phyloP scores from a whole-genome alignment of 2,797 vertebrate genomes.

The Pangasius macronema region DNA sequence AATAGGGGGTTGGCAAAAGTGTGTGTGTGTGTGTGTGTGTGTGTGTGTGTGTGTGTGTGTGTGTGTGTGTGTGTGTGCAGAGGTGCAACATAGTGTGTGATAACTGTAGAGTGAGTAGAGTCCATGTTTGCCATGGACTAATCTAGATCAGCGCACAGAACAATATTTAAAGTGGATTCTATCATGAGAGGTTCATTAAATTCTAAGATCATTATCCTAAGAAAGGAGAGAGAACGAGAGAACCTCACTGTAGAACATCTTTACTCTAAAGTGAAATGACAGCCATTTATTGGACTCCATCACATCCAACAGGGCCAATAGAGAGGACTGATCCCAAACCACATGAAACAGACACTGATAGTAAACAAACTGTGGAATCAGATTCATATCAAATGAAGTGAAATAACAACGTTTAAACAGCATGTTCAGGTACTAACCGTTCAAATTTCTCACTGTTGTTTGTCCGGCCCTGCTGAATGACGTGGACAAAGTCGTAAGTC shows the following conservation, averaged over 20 bases:
- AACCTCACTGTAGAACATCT: not conserved
- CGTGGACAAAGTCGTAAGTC: constrained; percentile 97
- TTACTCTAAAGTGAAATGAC: not conserved
- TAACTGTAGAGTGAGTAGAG: not conserved
- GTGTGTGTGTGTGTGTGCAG: not conserved
- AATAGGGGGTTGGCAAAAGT: not conserved
- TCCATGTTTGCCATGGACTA: not conserved
- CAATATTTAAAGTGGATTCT: not conserved
- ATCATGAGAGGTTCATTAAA: not conserved
- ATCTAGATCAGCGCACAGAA: not conserved
- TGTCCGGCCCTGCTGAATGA: constrained; percentile 94
- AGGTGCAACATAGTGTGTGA: not conserved
- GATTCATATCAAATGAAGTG: not conserved
- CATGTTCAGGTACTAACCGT: constrained; percentile 72
- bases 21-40: not conserved
- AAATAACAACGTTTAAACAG: not conserved
- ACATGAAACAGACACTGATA: not conserved
- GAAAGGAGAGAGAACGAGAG: not conserved
- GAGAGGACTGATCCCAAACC: not conserved
- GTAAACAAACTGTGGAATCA: not conserved
- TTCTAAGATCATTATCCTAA: not conserved
- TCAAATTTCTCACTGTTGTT: constrained; percentile 98
- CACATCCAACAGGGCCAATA: not conserved
- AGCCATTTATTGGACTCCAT: not conserved
- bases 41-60: no score